A percentile compares a stretch with the other conserved stretches of the same genome.
Conservation (phyloP, 2,797 vertebrate genomes). For the Chaenodraco wilsoni region DNA sequence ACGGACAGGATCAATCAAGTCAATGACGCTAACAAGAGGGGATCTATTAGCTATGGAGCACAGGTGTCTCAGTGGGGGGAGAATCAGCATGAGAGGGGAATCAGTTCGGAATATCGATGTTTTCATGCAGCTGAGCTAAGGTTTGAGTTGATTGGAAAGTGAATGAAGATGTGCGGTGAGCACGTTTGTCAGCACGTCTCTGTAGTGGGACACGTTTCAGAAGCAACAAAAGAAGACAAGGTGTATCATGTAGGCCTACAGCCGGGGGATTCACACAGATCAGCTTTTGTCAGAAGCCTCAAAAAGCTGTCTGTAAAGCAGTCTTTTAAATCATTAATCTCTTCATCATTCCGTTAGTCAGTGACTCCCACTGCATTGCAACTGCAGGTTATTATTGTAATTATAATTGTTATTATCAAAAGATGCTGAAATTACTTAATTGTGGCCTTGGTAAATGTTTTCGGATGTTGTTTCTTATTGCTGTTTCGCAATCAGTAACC, state of each 20-base stretch:
- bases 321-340: not conserved
- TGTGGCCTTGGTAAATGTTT: conserved; percentile 12
- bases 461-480: conserved; percentile 11
- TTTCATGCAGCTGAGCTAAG: conserved; percentile 39
- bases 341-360: conserved; percentile 5
- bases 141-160: conserved; percentile 49
- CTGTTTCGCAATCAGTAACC: conserved; percentile 24
- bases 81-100: conserved; percentile 18
- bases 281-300: conserved; percentile 2
- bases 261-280: conserved; percentile 18
- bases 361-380: not conserved
- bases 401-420: not conserved
- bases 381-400: conserved; percentile 4
- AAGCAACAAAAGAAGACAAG: not conserved
- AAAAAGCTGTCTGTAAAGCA: conserved; percentile 4
- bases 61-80: conserved; percentile 7
- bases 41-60: conserved; percentile 16
- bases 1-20: conserved; percentile 23
- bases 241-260: not conserved
- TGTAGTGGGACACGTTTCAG: conserved; percentile 19
- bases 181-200: conserved; percentile 38
- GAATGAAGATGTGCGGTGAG: conserved; percentile 32
- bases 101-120: conserved; percentile 7
- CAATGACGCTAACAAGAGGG: conserved; percentile 31
- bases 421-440: conserved; percentile 14